A percentile compares a stretch with the other conserved stretches of the same genome.
These are phyloP conservation scores for Ascidia mentula DNA, from an alignment of 23 tunicate species.

Conservation along the genomic window DNA sequence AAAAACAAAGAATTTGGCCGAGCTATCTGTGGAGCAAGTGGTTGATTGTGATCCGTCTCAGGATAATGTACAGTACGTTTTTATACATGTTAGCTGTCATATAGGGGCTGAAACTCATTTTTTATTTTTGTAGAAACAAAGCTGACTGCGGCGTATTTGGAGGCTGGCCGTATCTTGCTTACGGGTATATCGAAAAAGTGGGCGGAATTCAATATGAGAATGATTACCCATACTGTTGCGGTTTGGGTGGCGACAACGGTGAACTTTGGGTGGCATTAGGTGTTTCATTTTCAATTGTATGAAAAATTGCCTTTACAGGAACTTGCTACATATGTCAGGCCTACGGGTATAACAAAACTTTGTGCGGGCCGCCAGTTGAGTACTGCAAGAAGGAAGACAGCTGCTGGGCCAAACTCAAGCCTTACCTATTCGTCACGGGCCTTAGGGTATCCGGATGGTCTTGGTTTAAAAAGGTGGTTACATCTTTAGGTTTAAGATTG, in stretches of 20 bases:
- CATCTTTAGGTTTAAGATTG: too few relatives aligned
- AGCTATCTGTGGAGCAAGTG: conserved; percentile 63
- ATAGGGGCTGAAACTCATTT: too few relatives aligned
- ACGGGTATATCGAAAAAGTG: conserved; percentile 43
- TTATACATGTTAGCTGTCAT: background rate
- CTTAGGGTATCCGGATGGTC: conserved; percentile 40
- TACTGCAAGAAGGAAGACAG: conserved; percentile 51
- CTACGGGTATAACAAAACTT: conserved; percentile 52
- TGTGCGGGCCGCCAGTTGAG: conserved; percentile 63
- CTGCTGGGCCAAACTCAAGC: conserved; percentile 40
- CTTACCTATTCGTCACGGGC: conserved; percentile 30
- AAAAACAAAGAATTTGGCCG: conserved; percentile 26
- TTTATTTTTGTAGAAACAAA: background rate
- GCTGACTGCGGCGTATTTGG: conserved; percentile 70
- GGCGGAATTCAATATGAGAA: conserved; percentile 54
- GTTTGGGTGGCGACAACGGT: conserved; percentile 74
- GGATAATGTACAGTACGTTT: conserved; percentile 23
- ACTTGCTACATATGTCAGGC: conserved; percentile 70
- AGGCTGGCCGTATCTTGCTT: conserved; percentile 72
- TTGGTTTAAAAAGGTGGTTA: conserved; percentile 24
- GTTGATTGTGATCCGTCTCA: conserved; percentile 57
- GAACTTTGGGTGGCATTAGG: background rate
- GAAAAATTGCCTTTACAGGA: conserved; percentile 16
- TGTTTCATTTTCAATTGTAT: background rate
- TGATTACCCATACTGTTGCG: conserved; percentile 67